phyloP scores from a whole-genome alignment of 2,888 invertebrate species.

The Microplitis manilae region DNA sequence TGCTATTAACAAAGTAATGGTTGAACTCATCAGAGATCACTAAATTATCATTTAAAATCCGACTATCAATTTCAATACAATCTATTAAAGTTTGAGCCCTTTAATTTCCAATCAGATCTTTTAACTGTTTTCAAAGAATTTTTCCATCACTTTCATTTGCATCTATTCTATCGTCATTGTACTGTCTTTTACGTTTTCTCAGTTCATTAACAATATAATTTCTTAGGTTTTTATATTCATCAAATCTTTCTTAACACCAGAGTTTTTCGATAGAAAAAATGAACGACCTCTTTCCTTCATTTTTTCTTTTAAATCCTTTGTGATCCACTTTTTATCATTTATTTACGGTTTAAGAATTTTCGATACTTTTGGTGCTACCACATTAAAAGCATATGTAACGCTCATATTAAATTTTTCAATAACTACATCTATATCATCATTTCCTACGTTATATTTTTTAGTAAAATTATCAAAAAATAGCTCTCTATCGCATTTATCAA shows the following conservation, averaged over 20 bases:
- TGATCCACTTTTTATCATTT: neutral
- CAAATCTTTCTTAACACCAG: neutral
- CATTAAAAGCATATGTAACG: neutral
- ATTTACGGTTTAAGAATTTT: neutral
- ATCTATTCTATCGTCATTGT: neutral
- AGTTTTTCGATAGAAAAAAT: neutral
- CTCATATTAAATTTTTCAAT: neutral
- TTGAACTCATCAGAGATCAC: neutral
- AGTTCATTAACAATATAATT: constrained; percentile 4
- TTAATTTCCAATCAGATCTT: neutral
- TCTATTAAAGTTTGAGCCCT: neutral
- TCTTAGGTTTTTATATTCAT: constrained; percentile 8
- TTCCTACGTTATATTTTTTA: no score
- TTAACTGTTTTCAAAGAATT: constrained; percentile 1
- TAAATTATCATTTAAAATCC: neutral
- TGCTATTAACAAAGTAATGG: neutral
- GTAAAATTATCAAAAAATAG: neutral
- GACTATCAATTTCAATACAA: neutral
- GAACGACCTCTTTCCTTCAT: neutral
- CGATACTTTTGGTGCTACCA: neutral
- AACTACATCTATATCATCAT: neutral
- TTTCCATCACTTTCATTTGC: constrained; percentile 1
- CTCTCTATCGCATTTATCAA: neutral
- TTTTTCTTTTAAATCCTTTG: neutral
- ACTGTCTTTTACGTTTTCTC: neutral